Conservation (phyloP, 2,797 vertebrate species). For the Malurus leucopterus region DNA sequence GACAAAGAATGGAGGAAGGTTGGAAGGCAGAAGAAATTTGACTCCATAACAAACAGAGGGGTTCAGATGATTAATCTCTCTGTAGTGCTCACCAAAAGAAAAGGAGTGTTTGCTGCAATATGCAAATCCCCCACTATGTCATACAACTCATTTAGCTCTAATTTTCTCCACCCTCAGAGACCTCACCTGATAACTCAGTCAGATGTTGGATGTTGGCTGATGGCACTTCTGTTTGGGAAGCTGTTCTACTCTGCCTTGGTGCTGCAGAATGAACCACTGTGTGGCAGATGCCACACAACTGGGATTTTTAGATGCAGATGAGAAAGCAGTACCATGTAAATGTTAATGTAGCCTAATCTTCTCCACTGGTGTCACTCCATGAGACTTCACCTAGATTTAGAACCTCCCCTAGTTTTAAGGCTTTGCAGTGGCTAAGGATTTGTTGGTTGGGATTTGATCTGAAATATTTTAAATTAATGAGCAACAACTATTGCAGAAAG, state of each 20-base stretch:
- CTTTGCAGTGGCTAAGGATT: background rate
- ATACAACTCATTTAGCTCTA: background rate
- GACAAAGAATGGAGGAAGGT: background rate
- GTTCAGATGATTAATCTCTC: background rate
- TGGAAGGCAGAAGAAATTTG: background rate
- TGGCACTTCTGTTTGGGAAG: background rate
- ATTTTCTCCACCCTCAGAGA: background rate
- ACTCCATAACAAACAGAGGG: background rate
- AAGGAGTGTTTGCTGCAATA: background rate
- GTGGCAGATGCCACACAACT: background rate
- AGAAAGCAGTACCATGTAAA: background rate
- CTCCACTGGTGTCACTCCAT: background rate
- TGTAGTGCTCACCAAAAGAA: background rate
- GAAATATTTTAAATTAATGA: background rate
- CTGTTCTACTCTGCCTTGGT: background rate
- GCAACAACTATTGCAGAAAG: background rate
- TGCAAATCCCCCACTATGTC: background rate
- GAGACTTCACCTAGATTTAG: background rate
- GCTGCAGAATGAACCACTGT: background rate
- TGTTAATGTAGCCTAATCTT: background rate
- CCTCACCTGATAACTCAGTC: background rate
- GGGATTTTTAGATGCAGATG: background rate
- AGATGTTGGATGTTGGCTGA: background rate
- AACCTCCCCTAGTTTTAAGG: background rate
- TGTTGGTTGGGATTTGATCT: background rate